Base-by-base conservation (phyloP, 2,797 vertebrate species). In the Malurus leucopterus region DNA sequence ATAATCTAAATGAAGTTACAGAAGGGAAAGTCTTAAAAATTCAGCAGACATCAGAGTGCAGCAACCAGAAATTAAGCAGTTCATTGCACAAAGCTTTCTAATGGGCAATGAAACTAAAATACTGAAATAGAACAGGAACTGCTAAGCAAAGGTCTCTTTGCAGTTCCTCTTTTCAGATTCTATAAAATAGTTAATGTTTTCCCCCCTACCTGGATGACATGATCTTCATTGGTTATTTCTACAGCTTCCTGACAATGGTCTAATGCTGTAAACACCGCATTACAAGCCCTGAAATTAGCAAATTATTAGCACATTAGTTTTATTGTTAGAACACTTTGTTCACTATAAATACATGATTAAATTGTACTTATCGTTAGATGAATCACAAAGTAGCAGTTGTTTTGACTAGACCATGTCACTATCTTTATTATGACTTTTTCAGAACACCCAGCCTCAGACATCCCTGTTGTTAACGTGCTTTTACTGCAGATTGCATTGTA, bases 191-290 rank as follows among this genome's bases (percentile, higher is more conserved):
- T 24, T 68, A 72, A 50, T 1, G 3, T 70, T 82, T 61, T 2
- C 11, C n/a, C 74, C n/a, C 93, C 20, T 97, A 98, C 97, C 97
- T 98, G 97, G 95, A 98, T 97, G 63, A 98, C 96, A 46, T 99
- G 98, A 87, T 99, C 98, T 95, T 99, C 99, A n/a, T 97, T 99
- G 87, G 98, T 99, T 97, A 99, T 99, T 97, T 99, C 99, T 96
- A 99, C 97, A 38, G 98, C 98, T 96, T 99, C 99, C 21, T 99
- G 98, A 94, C 98, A 99, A 73, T 98, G 98, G 86, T 99, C 99
- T 96, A 99, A 94, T 16, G 99, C 99, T 3, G 98, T 98, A 95
- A 99, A 99, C 92, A 98, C 95, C 7, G 99, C 98, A 94, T 98
- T 99, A 95, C 98, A 99, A 83, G 99, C 98, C 97, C 99, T 99